Percentiles rank a stretch among this genome's conserved stretches.
These are phyloP conservation scores for Petroica traversi DNA, from an alignment of 2,113 vertebrate genomes.

Conservation along the genomic window DNA sequence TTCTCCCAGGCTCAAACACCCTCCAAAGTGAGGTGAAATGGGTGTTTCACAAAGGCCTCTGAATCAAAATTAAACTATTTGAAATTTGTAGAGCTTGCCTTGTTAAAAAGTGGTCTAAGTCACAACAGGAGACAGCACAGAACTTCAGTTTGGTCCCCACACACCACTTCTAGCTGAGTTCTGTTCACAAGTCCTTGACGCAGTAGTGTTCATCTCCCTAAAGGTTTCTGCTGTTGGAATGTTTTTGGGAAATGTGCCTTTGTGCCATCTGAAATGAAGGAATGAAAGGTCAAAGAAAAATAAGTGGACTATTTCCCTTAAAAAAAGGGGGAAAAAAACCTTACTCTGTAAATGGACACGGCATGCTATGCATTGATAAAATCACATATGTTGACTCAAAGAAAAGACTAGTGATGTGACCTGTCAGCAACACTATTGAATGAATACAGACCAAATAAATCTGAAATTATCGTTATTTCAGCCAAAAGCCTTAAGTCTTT, in stretches of 20 bases:
- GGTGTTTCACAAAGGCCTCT: not conserved
- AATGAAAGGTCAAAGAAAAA: not conserved
- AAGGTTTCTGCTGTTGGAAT: not conserved
- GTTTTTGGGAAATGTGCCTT: fast-evolving
- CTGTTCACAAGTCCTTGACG: not conserved
- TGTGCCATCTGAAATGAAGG: not conserved
- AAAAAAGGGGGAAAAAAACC: fast-evolving
- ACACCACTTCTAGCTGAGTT: not conserved
- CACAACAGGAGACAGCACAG: fast-evolving
- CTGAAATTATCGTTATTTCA: not conserved
- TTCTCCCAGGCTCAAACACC: not conserved
- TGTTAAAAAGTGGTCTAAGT: not conserved
- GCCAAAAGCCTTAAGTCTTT: not conserved
- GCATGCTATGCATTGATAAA: not conserved
- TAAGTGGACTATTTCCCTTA: not conserved
- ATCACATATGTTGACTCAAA: not conserved
- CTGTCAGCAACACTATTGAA: not conserved
- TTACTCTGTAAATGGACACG: not conserved
- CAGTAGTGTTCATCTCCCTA: not conserved
- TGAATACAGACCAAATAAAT: not conserved
- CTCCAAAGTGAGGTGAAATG: not conserved
- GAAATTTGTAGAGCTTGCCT: not conserved
- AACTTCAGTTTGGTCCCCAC: not conserved
- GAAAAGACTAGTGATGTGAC: not conserved
- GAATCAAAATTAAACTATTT: not conserved